Conservation (phyloP, 1,140 invertebrate species). For the Anoplolepis gracilipes region DNA sequence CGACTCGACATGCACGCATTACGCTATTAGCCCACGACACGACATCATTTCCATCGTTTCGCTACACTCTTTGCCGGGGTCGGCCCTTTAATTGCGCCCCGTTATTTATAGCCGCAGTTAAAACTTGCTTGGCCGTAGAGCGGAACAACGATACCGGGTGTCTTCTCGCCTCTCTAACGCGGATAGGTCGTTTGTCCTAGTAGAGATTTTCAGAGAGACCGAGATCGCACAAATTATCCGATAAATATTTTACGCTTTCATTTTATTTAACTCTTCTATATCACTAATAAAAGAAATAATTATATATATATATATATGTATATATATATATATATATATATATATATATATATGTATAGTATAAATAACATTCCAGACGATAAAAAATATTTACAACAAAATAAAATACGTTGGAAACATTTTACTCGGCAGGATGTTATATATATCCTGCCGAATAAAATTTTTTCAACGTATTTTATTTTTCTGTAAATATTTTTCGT, state of each 20-base stretch:
- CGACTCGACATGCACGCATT: conserved; percentile 71
- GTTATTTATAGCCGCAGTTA: conserved; percentile 71
- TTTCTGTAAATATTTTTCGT: not conserved
- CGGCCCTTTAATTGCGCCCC: conserved; percentile 69
- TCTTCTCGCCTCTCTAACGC: conserved; percentile 40
- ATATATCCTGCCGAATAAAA: conserved; percentile 10
- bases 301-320: no score
- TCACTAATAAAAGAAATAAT: not conserved
- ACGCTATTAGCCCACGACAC: conserved; percentile 70
- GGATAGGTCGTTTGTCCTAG: conserved; percentile 30
- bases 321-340: no score
- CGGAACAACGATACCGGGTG: conserved; percentile 41
- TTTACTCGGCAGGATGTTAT: no score
- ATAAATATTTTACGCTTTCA: conserved; percentile 42
- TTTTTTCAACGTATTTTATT: conserved; percentile 18
- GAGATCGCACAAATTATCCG: conserved; percentile 30
- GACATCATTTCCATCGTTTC: conserved; percentile 69
- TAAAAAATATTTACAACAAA: no score
- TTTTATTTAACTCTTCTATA: conserved; percentile 7
- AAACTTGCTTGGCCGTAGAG: conserved; percentile 64
- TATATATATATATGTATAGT: no score
- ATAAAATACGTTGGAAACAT: no score
- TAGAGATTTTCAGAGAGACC: conserved; percentile 35
- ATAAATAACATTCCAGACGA: no score
- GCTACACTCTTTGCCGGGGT: conserved; percentile 40